These are phyloP conservation scores for Cyclophora albipunctata DNA, from an alignment of 2,888 invertebrate genomes.

Conservation along the genomic window DNA sequence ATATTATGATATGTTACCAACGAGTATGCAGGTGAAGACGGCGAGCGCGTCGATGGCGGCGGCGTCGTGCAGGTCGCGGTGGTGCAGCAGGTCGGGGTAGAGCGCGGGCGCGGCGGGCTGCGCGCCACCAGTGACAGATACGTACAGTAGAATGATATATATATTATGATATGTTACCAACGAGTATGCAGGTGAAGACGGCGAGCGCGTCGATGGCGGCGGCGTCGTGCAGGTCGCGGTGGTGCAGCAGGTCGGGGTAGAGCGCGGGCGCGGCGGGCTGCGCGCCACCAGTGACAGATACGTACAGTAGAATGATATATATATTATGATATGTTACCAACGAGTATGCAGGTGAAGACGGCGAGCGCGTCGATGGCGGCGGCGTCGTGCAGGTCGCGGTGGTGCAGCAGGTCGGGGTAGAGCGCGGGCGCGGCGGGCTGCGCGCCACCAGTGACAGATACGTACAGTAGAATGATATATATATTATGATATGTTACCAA, in stretches of 20 bases:
- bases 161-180: too few relatives aligned
- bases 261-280: conserved; percentile 77
- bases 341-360: conserved; percentile 94
- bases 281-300: conserved; percentile 89
- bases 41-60: conserved; percentile 96
- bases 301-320: too few relatives aligned
- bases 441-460: conserved; percentile 89
- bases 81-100: conserved; percentile 91
- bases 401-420: conserved; percentile 91
- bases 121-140: conserved; percentile 89
- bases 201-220: conserved; percentile 96
- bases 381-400: conserved; percentile 92
- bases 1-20: too few relatives aligned
- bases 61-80: conserved; percentile 92
- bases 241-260: conserved; percentile 91
- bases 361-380: conserved; percentile 96
- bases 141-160: too few relatives aligned
- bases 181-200: conserved; percentile 94
- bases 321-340: too few relatives aligned
- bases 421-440: conserved; percentile 77
- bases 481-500: too few relatives aligned
- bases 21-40: conserved; percentile 94
- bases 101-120: conserved; percentile 77
- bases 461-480: too few relatives aligned
- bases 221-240: conserved; percentile 92